Evolutionary conservation across 92 coral and sea anemone genomes (phyloP).

Genomic region (Pocillopora meandrina): DNA sequence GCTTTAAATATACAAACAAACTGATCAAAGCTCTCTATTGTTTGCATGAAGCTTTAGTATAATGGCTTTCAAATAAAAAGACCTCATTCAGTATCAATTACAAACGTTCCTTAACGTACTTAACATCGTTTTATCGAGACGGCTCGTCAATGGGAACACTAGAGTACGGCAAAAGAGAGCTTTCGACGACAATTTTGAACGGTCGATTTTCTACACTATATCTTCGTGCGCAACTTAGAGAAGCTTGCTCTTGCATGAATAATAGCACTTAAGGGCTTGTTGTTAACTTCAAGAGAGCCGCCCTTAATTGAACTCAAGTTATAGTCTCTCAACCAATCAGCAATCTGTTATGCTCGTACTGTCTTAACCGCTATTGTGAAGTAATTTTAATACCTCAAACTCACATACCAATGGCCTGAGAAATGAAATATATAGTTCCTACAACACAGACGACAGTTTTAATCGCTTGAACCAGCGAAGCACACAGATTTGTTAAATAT

Average conservation of each 20-base stretch:
- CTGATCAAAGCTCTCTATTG: conserved; percentile 43
- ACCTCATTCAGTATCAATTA: conserved; percentile 46
- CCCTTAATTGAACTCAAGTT: conserved; percentile 24
- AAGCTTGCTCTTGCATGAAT: conserved; percentile 14
- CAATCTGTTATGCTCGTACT: not conserved
- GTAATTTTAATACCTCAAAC: conserved; percentile 31
- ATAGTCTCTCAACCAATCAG: conserved; percentile 29
- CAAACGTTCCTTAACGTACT: conserved; percentile 33
- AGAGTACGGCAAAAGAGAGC: not conserved
- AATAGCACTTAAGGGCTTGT: conserved; percentile 30
- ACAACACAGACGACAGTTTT: conserved; percentile 17
- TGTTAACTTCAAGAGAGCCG: conserved; percentile 25
- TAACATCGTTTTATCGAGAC: conserved; percentile 34
- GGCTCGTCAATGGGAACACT: not conserved
- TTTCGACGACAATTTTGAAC: not conserved
- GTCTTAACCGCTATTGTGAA: conserved; percentile 20
- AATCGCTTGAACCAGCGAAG: conserved; percentile 19
- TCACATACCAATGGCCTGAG: conserved; percentile 31
- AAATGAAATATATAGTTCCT: conserved; percentile 6
- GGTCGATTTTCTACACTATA: not conserved
- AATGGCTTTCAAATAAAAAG: conserved; percentile 24
- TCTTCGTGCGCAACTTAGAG: conserved; percentile 24
- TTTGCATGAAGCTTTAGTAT: conserved; percentile 20
- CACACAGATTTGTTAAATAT: not conserved
- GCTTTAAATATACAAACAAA: conserved; percentile 53